Percentiles rank a stretch among this genome's conserved stretches.
Evolutionary conservation across 64 coral and sea anemone species (phyloP).

Genomic region (Actinia equina): DNA sequence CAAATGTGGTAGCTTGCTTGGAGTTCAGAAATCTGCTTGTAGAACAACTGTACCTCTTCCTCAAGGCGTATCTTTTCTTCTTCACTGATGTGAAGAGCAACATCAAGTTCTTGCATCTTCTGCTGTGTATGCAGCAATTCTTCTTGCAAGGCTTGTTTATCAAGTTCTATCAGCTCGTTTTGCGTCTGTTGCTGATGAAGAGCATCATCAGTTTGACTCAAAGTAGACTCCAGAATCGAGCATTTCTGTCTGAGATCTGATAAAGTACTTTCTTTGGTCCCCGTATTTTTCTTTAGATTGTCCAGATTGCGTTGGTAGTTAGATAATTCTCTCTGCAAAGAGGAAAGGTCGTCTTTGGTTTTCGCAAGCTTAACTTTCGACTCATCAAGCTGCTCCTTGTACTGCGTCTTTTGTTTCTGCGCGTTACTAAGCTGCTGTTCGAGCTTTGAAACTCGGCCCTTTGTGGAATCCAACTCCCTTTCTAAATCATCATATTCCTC

Average conservation of each 20-base stretch:
- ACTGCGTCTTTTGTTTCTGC: slow-evolving; percentile 69
- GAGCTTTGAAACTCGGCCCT: slow-evolving; percentile 57
- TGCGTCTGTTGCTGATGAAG: slow-evolving; percentile 68
- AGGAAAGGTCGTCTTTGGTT: slow-evolving; percentile 61
- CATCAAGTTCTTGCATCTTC: slow-evolving; percentile 74
- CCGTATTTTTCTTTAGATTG: slow-evolving; percentile 51
- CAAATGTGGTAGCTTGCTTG: slow-evolving; percentile 78
- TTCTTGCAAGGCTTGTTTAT: slow-evolving; percentile 72
- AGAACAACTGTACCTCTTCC: slow-evolving; percentile 78
- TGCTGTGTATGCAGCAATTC: slow-evolving; percentile 59
- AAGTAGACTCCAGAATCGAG: slow-evolving; percentile 37
- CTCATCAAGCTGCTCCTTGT: slow-evolving; percentile 83
- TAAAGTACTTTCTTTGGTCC: slow-evolving; percentile 45
- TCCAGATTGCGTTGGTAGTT: slow-evolving; percentile 72
- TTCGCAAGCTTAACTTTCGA: slow-evolving; percentile 63
- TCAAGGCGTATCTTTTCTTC: slow-evolving; percentile 73
- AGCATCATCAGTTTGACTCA: slow-evolving; percentile 45
- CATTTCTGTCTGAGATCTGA: slow-evolving; percentile 52
- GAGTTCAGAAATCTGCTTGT: slow-evolving; percentile 79
- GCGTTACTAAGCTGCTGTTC: slow-evolving; percentile 58
- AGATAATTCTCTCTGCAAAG: slow-evolving; percentile 71
- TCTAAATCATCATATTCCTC: slow-evolving; percentile 88
- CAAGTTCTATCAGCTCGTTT: slow-evolving; percentile 61
- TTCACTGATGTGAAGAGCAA: slow-evolving; percentile 56
- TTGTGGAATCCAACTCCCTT: slow-evolving; percentile 60